phyloP scores from a whole-genome alignment of 2,888 invertebrate species.

The Idaea biselata region DNA sequence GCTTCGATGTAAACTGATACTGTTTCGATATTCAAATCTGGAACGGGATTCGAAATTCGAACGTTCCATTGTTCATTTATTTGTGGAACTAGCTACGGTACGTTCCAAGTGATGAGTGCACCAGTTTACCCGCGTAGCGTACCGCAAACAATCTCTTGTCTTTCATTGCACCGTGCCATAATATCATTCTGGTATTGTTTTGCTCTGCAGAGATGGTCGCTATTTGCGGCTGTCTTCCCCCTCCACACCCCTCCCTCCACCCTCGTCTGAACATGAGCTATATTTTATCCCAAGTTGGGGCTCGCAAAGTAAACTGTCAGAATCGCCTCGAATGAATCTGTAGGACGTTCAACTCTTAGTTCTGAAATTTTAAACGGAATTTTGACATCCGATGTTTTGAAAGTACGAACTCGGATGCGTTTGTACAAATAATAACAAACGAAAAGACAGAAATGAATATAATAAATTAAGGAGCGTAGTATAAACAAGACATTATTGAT shows the following conservation, averaged over 20 bases:
- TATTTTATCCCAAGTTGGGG: constrained; percentile 76
- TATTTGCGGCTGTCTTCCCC: constrained; percentile 72
- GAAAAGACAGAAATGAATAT: not conserved
- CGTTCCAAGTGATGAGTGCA: not conserved
- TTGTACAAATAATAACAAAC: constrained; percentile 3
- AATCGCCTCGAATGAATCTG: constrained; percentile 63
- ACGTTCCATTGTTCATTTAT: constrained; percentile 11
- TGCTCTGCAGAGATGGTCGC: constrained; percentile 71
- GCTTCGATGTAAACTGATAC: not conserved
- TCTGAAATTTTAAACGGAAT: constrained; percentile 47
- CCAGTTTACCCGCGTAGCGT: not conserved
- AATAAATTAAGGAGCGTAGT: constrained; percentile 11
- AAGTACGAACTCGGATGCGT: constrained; percentile 2
- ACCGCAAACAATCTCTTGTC: constrained; percentile 28
- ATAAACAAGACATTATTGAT: constrained; percentile 10
- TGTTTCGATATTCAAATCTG: not conserved
- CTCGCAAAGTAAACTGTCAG: constrained; percentile 76
- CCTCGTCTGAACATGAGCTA: constrained; percentile 73
- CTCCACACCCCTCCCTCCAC: constrained; percentile 34
- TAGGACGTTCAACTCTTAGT: constrained; percentile 74
- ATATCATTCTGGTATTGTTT: constrained; percentile 78
- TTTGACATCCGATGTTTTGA: constrained; percentile 30
- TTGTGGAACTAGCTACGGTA: constrained; percentile 8
- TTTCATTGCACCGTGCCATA: constrained; percentile 57
- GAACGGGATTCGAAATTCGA: not conserved